Conservation (phyloP, 35 echinoderm and acorn worm genomes). For the Diadema setosum region DNA sequence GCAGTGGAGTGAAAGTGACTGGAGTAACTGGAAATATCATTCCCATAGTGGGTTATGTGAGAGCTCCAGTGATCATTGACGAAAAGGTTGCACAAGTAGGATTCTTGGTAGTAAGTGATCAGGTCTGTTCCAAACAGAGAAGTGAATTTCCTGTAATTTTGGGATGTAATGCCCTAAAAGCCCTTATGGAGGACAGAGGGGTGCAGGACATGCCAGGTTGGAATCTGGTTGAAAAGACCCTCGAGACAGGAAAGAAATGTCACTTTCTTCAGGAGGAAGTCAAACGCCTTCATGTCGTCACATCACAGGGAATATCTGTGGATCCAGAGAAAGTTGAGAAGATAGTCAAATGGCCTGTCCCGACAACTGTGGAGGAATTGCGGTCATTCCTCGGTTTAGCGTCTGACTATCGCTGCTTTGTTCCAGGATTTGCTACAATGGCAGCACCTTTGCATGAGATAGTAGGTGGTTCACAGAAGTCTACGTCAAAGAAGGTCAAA, state of each 20-base stretch:
- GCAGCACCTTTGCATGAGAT: conserved; percentile 22
- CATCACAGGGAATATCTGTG: neutral
- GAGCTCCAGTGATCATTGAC: too few relatives aligned
- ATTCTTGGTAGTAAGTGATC: too few relatives aligned
- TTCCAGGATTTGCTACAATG: conserved; percentile 23
- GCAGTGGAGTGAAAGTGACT: too few relatives aligned
- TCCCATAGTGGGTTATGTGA: too few relatives aligned
- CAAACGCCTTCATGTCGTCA: conserved; percentile 45
- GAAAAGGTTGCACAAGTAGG: too few relatives aligned
- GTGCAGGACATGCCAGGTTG: too few relatives aligned
- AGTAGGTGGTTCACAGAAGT: neutral
- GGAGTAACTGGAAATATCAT: too few relatives aligned
- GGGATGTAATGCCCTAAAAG: too few relatives aligned
- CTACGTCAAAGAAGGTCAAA: neutral
- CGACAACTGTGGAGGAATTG: neutral
- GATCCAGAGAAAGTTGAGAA: conserved; percentile 36
- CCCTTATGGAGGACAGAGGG: too few relatives aligned
- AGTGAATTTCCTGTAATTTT: too few relatives aligned
- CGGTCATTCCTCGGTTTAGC: conserved; percentile 48
- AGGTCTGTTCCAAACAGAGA: too few relatives aligned
- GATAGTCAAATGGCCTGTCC: conserved; percentile 33
- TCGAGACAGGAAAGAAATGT: conserved; percentile 42
- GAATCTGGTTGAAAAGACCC: too few relatives aligned
- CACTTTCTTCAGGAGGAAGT: conserved; percentile 28
- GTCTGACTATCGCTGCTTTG: conserved; percentile 39